Percentiles rank a stretch among this genome's conserved stretches.
phyloP scores from a whole-genome alignment of 2,113 vertebrate genomes.

The Albula glossodonta region DNA sequence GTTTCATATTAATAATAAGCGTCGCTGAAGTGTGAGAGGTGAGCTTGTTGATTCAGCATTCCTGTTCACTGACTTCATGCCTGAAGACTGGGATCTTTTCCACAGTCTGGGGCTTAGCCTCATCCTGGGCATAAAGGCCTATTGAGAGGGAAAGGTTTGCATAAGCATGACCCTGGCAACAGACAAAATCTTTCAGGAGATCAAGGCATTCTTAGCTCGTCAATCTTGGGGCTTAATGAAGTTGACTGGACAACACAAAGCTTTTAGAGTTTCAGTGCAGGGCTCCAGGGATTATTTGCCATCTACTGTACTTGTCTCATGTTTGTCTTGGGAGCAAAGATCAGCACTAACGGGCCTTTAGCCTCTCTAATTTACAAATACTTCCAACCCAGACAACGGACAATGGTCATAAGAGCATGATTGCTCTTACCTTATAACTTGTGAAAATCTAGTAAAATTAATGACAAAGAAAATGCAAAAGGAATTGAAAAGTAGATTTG shows the following conservation, averaged over 20 bases:
- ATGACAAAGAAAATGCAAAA: neutral
- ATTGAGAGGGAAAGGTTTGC: conserved; percentile 54
- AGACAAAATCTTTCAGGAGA: conserved; percentile 55
- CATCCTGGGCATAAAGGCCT: conserved; percentile 46
- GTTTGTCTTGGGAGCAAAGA: conserved; percentile 10
- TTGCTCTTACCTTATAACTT: neutral
- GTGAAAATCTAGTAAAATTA: neutral
- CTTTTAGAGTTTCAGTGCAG: conserved; percentile 38
- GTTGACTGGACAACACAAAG: conserved; percentile 45
- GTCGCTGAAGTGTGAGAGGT: conserved; percentile 60
- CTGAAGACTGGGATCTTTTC: conserved; percentile 47
- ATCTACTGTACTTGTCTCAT: conserved; percentile 53
- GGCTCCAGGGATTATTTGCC: conserved; percentile 41
- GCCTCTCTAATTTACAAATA: neutral
- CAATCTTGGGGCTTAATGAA: conserved; percentile 65
- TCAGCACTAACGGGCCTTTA: conserved; percentile 14
- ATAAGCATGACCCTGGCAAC: conserved; percentile 49
- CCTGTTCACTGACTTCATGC: conserved; percentile 67
- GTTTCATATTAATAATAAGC: conserved; percentile 70
- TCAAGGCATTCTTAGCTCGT: conserved; percentile 63
- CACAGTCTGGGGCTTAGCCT: conserved; percentile 18
- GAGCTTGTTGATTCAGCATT: conserved; percentile 71
- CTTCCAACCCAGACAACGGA: neutral
- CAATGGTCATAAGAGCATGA: neutral
- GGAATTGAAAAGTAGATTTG: neutral